These are phyloP conservation scores for Callospermophilus lateralis DNA, from an alignment of 2,113 vertebrate species.

Conservation along the genomic window DNA sequence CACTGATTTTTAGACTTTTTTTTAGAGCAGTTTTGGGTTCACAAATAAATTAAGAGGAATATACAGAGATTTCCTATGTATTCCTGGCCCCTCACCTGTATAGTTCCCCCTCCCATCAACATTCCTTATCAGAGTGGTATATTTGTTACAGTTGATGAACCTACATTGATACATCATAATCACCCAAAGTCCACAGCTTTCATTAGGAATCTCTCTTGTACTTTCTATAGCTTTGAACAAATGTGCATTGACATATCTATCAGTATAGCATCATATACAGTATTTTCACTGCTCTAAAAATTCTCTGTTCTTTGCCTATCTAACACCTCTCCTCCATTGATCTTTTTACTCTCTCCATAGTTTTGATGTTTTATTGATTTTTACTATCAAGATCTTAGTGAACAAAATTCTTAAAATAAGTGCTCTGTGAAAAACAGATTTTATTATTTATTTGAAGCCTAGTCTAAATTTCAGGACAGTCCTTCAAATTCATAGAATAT, in stretches of 20 bases:
- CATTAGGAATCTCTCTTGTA: background rate
- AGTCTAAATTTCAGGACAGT: background rate
- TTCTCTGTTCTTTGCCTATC: background rate
- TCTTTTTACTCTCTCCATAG: background rate
- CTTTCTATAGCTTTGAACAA: background rate
- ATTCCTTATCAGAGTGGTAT: no score
- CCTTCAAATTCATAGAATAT: background rate
- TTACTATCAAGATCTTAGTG: background rate
- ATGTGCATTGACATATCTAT: background rate
- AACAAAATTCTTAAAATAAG: slow-evolving; percentile 22
- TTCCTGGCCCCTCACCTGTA: no score
- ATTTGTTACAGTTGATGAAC: background rate
- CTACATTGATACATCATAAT: background rate
- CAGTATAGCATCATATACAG: background rate
- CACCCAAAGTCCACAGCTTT: background rate
- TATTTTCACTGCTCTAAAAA: background rate
- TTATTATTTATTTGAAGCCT: slow-evolving; percentile 34
- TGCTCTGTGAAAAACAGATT: background rate
- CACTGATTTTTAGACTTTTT: background rate
- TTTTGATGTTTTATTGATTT: background rate
- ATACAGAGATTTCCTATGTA: background rate
- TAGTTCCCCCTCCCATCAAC: background rate
- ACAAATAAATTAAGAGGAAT: background rate
- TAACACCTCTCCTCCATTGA: background rate
- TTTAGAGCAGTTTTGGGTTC: background rate